Base-by-base conservation (phyloP, 2,797 vertebrate genomes). In the Sitta carolinensis region DNA sequence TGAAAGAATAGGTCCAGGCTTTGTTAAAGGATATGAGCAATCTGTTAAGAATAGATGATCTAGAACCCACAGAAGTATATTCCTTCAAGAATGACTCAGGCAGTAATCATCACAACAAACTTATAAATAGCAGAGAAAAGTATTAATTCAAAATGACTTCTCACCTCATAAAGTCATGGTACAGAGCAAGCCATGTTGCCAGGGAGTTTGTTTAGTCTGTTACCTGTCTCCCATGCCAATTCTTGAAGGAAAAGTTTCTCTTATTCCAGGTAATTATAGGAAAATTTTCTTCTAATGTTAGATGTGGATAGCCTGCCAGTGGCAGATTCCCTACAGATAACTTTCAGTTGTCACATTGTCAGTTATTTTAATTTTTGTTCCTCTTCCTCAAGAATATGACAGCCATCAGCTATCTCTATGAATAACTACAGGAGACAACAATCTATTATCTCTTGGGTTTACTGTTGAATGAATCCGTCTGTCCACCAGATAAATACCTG, bases 51-150 rank as follows among this genome's bases (percentile, higher is more conserved):
- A 87, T 5, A 84, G 38, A 72, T 52, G 27, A 62, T 91, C 76
- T 77, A 91, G 90, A 95, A 92, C 87, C 55, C 13, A 3, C 18
- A 63, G 83, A 91, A 79, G 50, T 36, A n/a, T 6, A 20, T 36
- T 72, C 27, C 78, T 82, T 55, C 42, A 84, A 88, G 69, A 70
- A 93, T 70, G 87, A 94, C 76, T 95, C 82, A 86, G 87, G 58
- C 58, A 91, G 19, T 45, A 64, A 91, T 68, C 76, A 92, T 63
- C 40, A 64, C 63, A 87, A 79, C 40, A 51, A 18, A 62, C 64
- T 74, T 58, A 92, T 7, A 91, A 90, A 89, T 55, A 93, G 76
- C 55, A 59, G 26, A 63, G 54, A 80, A 93, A 54, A 86, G 21
- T 63, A 69, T 75, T 61, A 40, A 78, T 47, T 94, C 57, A 86